phyloP scores from a whole-genome alignment of 2,888 invertebrate species.

The Andrena marginata region DNA sequence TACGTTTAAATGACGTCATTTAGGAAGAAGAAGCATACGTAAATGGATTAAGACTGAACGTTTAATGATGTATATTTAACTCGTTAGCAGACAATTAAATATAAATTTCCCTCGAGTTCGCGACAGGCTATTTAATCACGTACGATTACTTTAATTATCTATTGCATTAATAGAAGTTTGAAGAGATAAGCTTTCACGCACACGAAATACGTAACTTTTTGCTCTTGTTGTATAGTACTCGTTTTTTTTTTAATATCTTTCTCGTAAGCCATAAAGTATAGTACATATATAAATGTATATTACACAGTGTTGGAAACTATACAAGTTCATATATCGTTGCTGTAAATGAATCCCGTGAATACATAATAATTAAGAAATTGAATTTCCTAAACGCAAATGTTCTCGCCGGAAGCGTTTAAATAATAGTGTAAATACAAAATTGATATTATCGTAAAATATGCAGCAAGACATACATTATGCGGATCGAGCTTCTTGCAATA shows the following conservation, averaged over 20 bases:
- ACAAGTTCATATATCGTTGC: constrained; percentile 22
- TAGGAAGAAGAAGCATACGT: constrained; percentile 23
- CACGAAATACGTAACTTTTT: constrained; percentile 29
- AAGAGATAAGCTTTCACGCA: constrained; percentile 27
- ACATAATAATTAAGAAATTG: constrained; percentile 16
- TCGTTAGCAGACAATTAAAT: constrained; percentile 18
- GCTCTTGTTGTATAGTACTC: constrained; percentile 35
- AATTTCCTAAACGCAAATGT: constrained; percentile 12
- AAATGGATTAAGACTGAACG: constrained; percentile 57
- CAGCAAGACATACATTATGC: constrained; percentile 22
- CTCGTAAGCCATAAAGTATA: constrained; percentile 28
- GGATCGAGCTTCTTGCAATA: constrained; percentile 18
- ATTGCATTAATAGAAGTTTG: neutral
- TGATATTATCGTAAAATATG: constrained; percentile 31
- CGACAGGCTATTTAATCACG: neutral
- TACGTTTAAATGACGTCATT: constrained; percentile 22
- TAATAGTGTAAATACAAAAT: constrained; percentile 57
- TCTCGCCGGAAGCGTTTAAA: constrained; percentile 17
- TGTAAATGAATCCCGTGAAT: constrained; percentile 35
- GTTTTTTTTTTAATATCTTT: constrained; percentile 12
- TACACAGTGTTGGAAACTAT: constrained; percentile 34
- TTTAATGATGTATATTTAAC: constrained; percentile 31
- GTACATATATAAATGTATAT: constrained; percentile 48
- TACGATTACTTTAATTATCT: constrained; percentile 10
- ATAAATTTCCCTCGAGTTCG: constrained; percentile 26